Base-by-base conservation (phyloP, 2,888 invertebrate species). In the Pheosia gnoma region DNA sequence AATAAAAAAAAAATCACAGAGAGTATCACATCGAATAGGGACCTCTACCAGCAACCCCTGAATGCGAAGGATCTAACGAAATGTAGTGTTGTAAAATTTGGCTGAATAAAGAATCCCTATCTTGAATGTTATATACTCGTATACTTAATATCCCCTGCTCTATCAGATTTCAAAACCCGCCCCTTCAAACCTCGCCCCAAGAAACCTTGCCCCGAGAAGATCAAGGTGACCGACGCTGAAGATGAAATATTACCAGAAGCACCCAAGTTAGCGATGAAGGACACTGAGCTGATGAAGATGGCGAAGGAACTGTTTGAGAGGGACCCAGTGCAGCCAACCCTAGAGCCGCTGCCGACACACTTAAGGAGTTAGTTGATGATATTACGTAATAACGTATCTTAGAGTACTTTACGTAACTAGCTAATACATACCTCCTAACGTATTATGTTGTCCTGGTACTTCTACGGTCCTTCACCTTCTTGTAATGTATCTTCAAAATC, bases 241-340 rank as follows among this genome's bases (percentile, higher is more conserved):
- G 78, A 78, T 39, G 68, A 66, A 0, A 57, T 66, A 0, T 60
- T 70, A 0, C 66, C 76, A 0, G 68, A 75, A 25, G 70, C 74
- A 0, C 72, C 81, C 5, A 89, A 88, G 66, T 83, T 25, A 25
- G 25, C 25, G 25, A 25, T 93, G 70, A 89, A 90, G 60, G 93
- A 93, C 62, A 92, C 93, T 0, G 93, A 92, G 77, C 82, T 93
- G 11, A 93, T 93, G 91, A 91, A 89, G 71, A 67, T 83, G 36
- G 93, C 93, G 3, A 71, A 72, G 38, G 89, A 90, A 2, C 52
- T 93, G 62, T 93, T 92, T 59, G 91, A 90, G 62, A 61, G 79
- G 10, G 88, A 91, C 41, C 73, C 83, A 82, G 74, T 85, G 49
- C 77, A 78, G 41, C 90, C 90, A 0, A 88, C 90, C 0, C 61